Evolutionary conservation across 2,797 vertebrate species (phyloP).

Genomic region (Microctenopoma stevenorrisi): DNA sequence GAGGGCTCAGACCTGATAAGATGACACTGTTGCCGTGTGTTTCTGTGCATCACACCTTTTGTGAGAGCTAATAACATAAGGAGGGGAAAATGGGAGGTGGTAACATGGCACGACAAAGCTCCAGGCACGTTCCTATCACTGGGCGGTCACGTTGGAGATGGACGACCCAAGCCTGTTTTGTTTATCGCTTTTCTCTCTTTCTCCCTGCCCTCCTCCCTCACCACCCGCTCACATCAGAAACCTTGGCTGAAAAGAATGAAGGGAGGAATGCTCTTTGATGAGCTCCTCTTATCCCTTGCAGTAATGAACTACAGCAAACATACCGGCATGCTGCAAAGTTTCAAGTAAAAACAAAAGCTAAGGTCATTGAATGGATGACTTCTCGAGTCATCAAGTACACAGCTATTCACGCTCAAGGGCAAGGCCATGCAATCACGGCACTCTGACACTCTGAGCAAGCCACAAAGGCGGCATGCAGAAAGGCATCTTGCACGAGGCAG

Average conservation of each 20-base stretch:
- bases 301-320: slow-evolving; percentile 44
- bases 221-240: slow-evolving; percentile 4
- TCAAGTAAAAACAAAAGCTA: slow-evolving; percentile 31
- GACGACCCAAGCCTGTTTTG: slow-evolving; percentile 22
- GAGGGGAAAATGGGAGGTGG: slow-evolving; percentile 21
- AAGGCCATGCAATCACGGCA: slow-evolving; percentile 44
- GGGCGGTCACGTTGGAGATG: slow-evolving; percentile 27
- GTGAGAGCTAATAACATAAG: slow-evolving; percentile 36
- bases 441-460: slow-evolving; percentile 30
- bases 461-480: slow-evolving; percentile 30
- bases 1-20: slow-evolving; percentile 12
- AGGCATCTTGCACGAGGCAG: slow-evolving; percentile 14
- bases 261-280: slow-evolving; percentile 48
- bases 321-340: background rate
- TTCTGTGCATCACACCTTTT: slow-evolving; percentile 30
- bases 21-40: slow-evolving; percentile 22
- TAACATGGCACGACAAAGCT: slow-evolving; percentile 42
- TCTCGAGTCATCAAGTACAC: slow-evolving; percentile 51
- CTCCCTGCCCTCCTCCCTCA: background rate
- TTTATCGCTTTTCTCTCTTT: slow-evolving; percentile 31
- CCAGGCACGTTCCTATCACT: slow-evolving; percentile 36
- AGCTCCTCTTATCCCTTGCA: slow-evolving; percentile 22
- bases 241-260: slow-evolving; percentile 41
- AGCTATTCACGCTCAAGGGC: slow-evolving; percentile 53
- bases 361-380: slow-evolving; percentile 33